Base-by-base conservation (phyloP, 2,113 vertebrate species). In the Thunnus thynnus region DNA sequence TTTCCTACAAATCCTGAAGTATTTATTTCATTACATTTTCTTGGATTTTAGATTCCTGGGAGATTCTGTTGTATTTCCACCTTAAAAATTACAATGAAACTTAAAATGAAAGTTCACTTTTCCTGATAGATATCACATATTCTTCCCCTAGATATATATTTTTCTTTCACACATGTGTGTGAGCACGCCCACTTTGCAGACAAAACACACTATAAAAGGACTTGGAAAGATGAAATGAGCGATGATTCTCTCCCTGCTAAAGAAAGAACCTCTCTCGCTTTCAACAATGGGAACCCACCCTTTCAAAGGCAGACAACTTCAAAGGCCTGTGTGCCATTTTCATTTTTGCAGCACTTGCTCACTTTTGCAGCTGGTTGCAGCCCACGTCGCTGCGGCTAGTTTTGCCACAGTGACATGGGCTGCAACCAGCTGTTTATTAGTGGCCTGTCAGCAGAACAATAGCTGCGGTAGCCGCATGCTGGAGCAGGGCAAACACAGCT, bases 371-470 rank as follows among this genome's bases (percentile, higher is more conserved):
- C 36, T 41, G 36, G 36, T 41, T 8, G 36, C 36, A 41, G 7
- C 36, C 36, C 36, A 41, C 2, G 36, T 41, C 36, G 13, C 70
- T 55, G 36, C 11, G 80, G 60, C 16, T 5, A 6, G 32, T 58
- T 52, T 56, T 41, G 72, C 55, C 62, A 55, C 85, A 72, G 64
- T 47, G 20, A 54, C 84, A 62, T 0, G 1, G 65, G 36, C 69
- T n/a, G 61, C 17, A 27, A 60, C 67, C 80, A 56, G 69, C 65
- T 82, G 83, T 83, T 88, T 82, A 71, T 87, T 63, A 73, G 70
- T 1, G 5, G 30, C 79, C 70, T 76, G 70, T 70, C 82, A 86
- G 41, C 47, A 68, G 70, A 87, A 91, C 86, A 90, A 86, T 86
- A 79, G 78, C 57, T 32, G 32, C 8, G 0, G 14, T n/a, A 2